Base-by-base conservation (phyloP, 1,140 invertebrate genomes). In the Proales similis region DNA sequence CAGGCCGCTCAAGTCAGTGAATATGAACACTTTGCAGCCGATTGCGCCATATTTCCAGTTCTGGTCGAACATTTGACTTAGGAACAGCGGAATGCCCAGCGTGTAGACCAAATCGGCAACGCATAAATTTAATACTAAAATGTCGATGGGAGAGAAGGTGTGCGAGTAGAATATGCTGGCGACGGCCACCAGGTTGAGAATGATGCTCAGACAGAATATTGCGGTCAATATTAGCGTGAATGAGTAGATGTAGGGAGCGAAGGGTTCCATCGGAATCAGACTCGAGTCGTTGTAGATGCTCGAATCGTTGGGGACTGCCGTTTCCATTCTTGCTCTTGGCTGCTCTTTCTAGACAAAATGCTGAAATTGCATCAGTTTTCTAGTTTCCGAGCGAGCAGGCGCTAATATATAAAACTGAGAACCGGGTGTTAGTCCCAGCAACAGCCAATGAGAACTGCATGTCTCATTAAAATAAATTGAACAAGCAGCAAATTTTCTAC, bases 71-170 rank as follows among this genome's bases (percentile, higher is more conserved):
- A 57, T 20, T 42, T 57, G 51, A 6, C 45, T 20, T 3, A 57
- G 24, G 32, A 57, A 57, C 39, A 57, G 45, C 20, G 51, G 51
- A 11, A 57, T 57, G 0, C 51, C 51, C n/a, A 57, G 22, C 3
- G 51, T 42, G 27, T 57, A 57, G 20, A 42, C 45, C 2, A 57
- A 39, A 42, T 57, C 51, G 19, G 51, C 51, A 11, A 57, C n/a
- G 19, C 22, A n/a, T 11, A 57, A 24, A 26, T 57, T 57, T n/a
- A 57, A 19, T 30, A 57, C 45, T 26, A 57, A 17, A 9, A 27
- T 42, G 22, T 57, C 45, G 14, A 57, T 57, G 6, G 45, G 39
- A n/a, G 51, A 30, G 5, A 27, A 57, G 11, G 39, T 42, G 39
- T 57, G 39, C 45, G 27, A 26, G 45, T 22, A 42, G 26, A 38